Evolutionary conservation across 1,140 invertebrate genomes (phyloP), one percentile per base, ranked within the genome.

Genomic region (Tribolium castaneum): DNA sequence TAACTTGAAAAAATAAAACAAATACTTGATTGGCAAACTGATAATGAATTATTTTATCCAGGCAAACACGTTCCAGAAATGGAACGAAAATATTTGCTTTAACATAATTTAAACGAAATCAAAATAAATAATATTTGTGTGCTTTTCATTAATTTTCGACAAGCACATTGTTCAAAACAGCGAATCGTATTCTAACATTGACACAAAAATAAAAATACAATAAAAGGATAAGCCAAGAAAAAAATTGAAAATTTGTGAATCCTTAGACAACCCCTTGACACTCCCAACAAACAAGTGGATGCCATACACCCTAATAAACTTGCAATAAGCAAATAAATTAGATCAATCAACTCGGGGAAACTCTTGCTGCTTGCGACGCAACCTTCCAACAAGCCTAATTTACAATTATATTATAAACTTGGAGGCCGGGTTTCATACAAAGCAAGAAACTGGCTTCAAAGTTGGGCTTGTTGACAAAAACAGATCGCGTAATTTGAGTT

Each of bases 361-460:
- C 54, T 30, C 54, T 56, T 56, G 12, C 10, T 25, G 7, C 54
- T 59, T 22, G 16, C 7, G 19, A 59, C 19, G 22, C 54, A 59
- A 7, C 12, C 10, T 14, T 22, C 16, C 22, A 59, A 59, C 54
- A 59, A 22, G 54, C 10, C 54, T 59, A 22, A 59, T 59, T 59
- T 59, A 59, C 54, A 59, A 59, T 19, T 59, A 25, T 59, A 59
- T 45, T 45, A 45, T 59, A 25, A 59, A 25, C 16, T 19, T 22
- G 25, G 19, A 22, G n/a, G n/a, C 5, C 54, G 54, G 54, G 12
- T 9, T 7, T 2, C 9, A 45, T 9, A 45, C 39, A 45, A 45
- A 45, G 54, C 54, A 59, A 59, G 54, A 59, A 59, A 22, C 19
- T 30, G 22, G 30, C 54, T 45, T 45, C 54, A 59, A 59, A 59